Percentiles rank a stretch among this genome's conserved stretches.
These are phyloP conservation scores for Pangasianodon hypophthalmus DNA, from an alignment of 2,113 vertebrate species.

Conservation along the genomic window DNA sequence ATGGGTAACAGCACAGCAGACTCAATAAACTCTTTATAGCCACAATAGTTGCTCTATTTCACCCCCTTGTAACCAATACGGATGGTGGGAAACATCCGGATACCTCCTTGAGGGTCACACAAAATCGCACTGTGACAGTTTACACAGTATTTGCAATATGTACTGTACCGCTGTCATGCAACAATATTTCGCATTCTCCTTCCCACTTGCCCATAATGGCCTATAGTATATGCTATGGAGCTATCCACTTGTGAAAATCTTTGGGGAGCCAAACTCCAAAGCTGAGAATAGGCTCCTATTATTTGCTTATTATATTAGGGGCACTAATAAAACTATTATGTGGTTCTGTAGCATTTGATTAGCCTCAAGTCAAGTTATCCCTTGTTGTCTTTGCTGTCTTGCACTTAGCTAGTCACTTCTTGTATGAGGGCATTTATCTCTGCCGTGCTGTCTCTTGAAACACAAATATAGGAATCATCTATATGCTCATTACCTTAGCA, in stretches of 20 bases:
- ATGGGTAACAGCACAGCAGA: neutral
- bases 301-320: neutral
- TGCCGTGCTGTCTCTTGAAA: neutral
- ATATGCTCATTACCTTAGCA: neutral
- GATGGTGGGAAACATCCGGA: neutral
- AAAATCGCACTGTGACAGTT: neutral
- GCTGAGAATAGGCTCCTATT: neutral
- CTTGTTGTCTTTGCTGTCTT: neutral
- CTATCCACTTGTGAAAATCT: neutral
- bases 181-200: neutral
- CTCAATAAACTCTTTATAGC: neutral
- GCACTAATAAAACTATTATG: neutral
- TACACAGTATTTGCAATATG: neutral
- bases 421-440: neutral
- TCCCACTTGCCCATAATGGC: neutral
- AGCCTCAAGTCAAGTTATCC: too few relatives aligned
- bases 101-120: neutral
- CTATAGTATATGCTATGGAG: neutral
- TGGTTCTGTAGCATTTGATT: neutral
- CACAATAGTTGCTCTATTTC: neutral
- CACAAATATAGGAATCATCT: neutral
- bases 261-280: neutral
- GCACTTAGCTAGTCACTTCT: neutral
- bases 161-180: neutral
- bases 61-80: neutral